A percentile compares a stretch with the other conserved stretches of the same genome.
These are phyloP conservation scores for Aegypius monachus DNA, from an alignment of 2,113 vertebrate species.

Conservation along the genomic window DNA sequence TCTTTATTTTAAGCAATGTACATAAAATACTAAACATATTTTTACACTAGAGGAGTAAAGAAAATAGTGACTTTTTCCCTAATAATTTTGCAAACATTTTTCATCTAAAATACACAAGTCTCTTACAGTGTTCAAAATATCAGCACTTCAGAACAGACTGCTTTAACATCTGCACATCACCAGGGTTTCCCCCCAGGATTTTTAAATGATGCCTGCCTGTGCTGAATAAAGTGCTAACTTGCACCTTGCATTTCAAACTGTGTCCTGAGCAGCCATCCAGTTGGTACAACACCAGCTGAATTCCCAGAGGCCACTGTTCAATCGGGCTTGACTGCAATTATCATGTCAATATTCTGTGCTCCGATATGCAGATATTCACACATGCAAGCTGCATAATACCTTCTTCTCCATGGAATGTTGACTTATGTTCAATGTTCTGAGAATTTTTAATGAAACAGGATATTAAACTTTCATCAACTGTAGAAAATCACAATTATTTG, in stretches of 20 bases:
- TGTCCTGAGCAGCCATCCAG: slow-evolving; percentile 93
- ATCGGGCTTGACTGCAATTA: slow-evolving; percentile 93
- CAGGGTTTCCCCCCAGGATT: slow-evolving; percentile 81
- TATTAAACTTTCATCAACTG: slow-evolving; percentile 74
- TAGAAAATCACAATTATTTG: slow-evolving; percentile 69
- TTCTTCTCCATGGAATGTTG: slow-evolving; percentile 81
- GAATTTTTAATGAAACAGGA: slow-evolving; percentile 79
- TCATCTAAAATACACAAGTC: slow-evolving; percentile 62
- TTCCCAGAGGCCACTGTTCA: slow-evolving; percentile 86
- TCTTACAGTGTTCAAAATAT: slow-evolving; percentile 72
- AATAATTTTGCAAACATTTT: slow-evolving; percentile 66
- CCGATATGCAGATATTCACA: slow-evolving; percentile 85
- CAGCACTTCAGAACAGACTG: slow-evolving; percentile 82
- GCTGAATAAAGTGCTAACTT: slow-evolving; percentile 87
- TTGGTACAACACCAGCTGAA: slow-evolving; percentile 87
- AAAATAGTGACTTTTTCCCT: slow-evolving; percentile 21
- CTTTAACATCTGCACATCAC: slow-evolving; percentile 86
- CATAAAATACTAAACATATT: neutral
- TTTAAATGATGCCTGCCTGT: slow-evolving; percentile 91
- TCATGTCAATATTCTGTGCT: slow-evolving; percentile 95
- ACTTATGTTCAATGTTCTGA: slow-evolving; percentile 76
- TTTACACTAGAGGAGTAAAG: neutral
- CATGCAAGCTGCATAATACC: slow-evolving; percentile 83
- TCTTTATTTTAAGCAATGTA: neutral
- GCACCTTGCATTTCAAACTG: slow-evolving; percentile 88